Evolutionary conservation across 2,797 vertebrate species (phyloP), one percentile per base, ranked within the genome.

Genomic region (Eospalax fontanierii): DNA sequence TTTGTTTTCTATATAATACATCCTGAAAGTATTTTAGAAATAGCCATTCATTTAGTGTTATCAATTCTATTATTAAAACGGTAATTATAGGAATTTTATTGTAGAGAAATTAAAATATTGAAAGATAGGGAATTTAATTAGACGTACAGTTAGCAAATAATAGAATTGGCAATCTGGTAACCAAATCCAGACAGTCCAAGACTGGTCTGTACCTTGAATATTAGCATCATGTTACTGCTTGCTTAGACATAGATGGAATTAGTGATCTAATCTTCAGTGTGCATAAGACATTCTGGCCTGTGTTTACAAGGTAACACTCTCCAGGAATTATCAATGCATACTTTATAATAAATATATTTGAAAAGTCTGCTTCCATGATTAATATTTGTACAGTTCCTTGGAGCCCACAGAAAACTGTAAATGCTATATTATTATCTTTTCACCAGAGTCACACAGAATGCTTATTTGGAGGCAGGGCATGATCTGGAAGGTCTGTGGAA

Each of bases 361-460:
- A 81, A 21, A 50, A 88, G 12, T 66, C 12, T 70, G 68, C 35
- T 65, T 84, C 73, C 8, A 35, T 87, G 38, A 63, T 74, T 16
- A 93, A 57, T 79, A 88, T 92, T 68, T 94, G 16, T 89, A 73
- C 12, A 87, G 54, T 71, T 85, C 90, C 35, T 50, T 89, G 38
- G 59, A 90, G 89, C 7, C 6, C 28, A 89, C 8, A 78, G 70
- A 80, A 85, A 91, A 1, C 65, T 90, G 3, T 90, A 86, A 43
- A 92, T 76, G 43, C 15, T 26, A 70, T 71, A 40, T 61, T 66
- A 84, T 89, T 88, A 66, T 66, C 38, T 61, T 10, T 1, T 91
- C 73, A 54, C 50, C 74, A 89, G 35, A 84, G 92, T 89, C 65
- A 28, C 19, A 82, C 18, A 61, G 86, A 90, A 79, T 80, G 38